Evolutionary conservation across 2,888 invertebrate species (phyloP), one percentile per base, ranked within the genome.

Genomic region (Bombylius discolor): DNA sequence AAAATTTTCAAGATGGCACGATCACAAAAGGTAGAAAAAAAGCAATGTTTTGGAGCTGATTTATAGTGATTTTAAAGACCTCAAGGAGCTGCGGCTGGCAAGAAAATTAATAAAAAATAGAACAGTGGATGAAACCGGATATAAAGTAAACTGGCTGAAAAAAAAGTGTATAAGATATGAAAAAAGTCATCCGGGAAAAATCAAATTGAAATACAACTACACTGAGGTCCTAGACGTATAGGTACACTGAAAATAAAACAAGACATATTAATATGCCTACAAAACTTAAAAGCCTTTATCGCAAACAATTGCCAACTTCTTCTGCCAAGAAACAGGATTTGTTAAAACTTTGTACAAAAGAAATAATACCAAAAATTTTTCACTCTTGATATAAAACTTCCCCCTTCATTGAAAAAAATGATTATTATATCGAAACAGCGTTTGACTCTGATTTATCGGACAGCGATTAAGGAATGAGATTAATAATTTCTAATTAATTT

Each of bases 81-180:
- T 55, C 31, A 47, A 50, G 44, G 31, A 32, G 31, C n/a, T n/a
- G n/a, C n/a, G n/a, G n/a, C 39, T 47, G 13, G 32, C 49, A 7
- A 23, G 34, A n/a, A 34, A 44, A n/a, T 50, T 47, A 36, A 39
- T 50, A 13, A 55, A 55, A 23, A 50, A 55, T 13, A 36, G 50
- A 31, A 55, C 45, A 36, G 36, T 45, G 14, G 49, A 54, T 36
- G 45, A 33, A 36, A 8, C 49, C 42, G 52, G 52, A 36, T 47
- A 31, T 33, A 48, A 47, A 9, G 55, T 55, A 12, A 47, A 47
- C 7, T 55, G 47, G 47, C 13, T 48, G 12, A 51, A 55, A 45
- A 55, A 48, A 4, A 55, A 51, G 23, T 51, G 51, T 36, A 32
- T 55, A 11, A 39, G 51, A 33, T 55, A 51, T 44, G 42, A 56